Percentiles rank a stretch among this genome's conserved stretches.
These are phyloP conservation scores for Triops cancriformis DNA, from an alignment of 1,140 invertebrate genomes.

Conservation along the genomic window DNA sequence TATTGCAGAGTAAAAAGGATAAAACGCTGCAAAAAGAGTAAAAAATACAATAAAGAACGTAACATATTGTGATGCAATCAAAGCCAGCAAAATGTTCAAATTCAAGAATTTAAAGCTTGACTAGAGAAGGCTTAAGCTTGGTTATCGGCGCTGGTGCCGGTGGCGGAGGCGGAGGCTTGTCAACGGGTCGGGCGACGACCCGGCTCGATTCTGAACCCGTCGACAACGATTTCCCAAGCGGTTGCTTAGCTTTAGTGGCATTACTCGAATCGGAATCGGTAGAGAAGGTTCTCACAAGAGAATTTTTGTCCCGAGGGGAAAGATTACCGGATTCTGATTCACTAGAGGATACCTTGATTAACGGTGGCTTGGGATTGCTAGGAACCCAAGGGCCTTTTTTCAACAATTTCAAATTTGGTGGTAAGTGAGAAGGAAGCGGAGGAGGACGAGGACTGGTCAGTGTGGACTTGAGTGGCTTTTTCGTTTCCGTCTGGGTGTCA, in stretches of 20 bases:
- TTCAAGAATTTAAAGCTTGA: neutral
- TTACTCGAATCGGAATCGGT: neutral
- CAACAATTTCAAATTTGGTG: neutral
- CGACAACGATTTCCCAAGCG: neutral
- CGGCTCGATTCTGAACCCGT: neutral
- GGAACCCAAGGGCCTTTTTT: neutral
- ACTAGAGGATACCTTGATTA: neutral
- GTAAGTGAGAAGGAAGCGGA: neutral
- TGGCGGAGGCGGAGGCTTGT: neutral
- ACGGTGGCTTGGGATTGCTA: neutral
- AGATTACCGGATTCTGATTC: neutral
- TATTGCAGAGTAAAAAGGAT: constrained; percentile 6
- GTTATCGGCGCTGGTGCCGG: neutral
- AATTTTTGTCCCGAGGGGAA: neutral
- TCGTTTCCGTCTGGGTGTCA: neutral
- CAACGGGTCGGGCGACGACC: neutral
- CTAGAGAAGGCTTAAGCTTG: constrained; percentile 3
- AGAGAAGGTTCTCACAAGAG: neutral
- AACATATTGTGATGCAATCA: constrained; percentile 1
- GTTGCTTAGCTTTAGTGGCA: neutral
- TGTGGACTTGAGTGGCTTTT: neutral
- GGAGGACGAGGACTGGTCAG: neutral
- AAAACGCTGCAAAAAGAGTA: neutral
- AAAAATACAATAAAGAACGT: neutral
- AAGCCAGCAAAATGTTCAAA: neutral